Base-by-base conservation (phyloP, 2,888 invertebrate species). In the Cephalotes varians region DNA sequence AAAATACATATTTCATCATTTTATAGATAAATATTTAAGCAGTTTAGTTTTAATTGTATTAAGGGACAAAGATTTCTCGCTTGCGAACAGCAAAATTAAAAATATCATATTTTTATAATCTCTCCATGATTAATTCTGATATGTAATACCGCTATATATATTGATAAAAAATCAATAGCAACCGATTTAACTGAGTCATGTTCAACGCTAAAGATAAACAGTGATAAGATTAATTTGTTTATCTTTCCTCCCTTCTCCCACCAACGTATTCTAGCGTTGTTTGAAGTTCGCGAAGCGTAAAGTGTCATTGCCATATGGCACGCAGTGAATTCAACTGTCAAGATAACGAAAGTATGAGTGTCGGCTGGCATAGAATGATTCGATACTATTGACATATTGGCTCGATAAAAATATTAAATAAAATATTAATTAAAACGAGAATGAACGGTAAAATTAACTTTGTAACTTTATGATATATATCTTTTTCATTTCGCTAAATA, bases 121-220 rank as follows among this genome's bases (percentile, higher is more conserved):
- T n/a, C 5, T 47, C 28, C 47, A 47, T 47, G 47, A 69, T 69
- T 34, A 69, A 69, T 49, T 34, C 31, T 10, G n/a, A 44, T 15
- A 44, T 44, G 18, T 28, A 49, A 49, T 76, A 10, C 7, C 47
- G 47, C 28, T 67, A 34, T 80, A 34, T 47, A 47, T n/a, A 1
- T 49, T 69, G 74, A 81, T 81, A 80, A 85, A 81, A 69, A 85
- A 81, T 85, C 74, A 51, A 40, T 58, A 67, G 18, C 34, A 76
- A 82, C 62, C 67, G 21, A 65, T 85, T 80, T 73, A 44, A 82
- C 40, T 64, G 56, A 62, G 37, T 62, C 56, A 65, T 58, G 31
- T 73, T 85, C 62, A 67, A 67, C 62, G 67, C 58, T 10, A 37
- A 44, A n/a, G 10, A n/a, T 54, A 85, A 85, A 47, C 60, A 54